Evolutionary conservation across 1,140 invertebrate genomes (phyloP).

Genomic region (Lepidurus arcticus): DNA sequence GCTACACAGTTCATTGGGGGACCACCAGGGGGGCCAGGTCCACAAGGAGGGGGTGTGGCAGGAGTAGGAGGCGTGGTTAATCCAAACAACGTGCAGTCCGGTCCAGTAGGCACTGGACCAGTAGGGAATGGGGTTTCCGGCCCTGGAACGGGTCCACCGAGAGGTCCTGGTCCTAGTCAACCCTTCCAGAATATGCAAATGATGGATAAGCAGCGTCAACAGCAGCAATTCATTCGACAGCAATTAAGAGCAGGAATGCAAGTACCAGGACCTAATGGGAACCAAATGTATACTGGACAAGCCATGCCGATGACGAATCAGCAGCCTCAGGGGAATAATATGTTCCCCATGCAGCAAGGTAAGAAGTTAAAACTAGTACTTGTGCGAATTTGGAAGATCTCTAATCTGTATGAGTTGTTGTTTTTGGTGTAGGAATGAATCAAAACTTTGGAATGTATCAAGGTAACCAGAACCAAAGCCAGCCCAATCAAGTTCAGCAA

Average conservation of each 20-base stretch:
- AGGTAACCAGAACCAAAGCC: slow-evolving; percentile 40
- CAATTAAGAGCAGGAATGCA: slow-evolving; percentile 48
- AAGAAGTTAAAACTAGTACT: neutral
- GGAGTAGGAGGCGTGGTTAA: neutral
- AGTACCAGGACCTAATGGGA: slow-evolving; percentile 43
- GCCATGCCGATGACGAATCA: slow-evolving; percentile 34
- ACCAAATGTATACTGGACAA: slow-evolving; percentile 54
- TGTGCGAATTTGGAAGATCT: neutral
- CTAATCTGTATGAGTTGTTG: slow-evolving; percentile 29
- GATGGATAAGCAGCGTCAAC: slow-evolving; percentile 44
- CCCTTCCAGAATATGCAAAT: slow-evolving; percentile 52
- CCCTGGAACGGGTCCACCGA: slow-evolving; percentile 42
- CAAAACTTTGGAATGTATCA: slow-evolving; percentile 35
- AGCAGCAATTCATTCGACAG: slow-evolving; percentile 44
- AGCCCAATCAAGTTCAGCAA: slow-evolving; percentile 38
- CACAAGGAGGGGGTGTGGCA: slow-evolving; percentile 28
- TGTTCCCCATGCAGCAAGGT: slow-evolving; percentile 43
- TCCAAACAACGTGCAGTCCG: neutral
- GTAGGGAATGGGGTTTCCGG: slow-evolving; percentile 35
- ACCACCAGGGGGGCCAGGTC: slow-evolving; percentile 42
- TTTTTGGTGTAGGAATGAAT: slow-evolving; percentile 23
- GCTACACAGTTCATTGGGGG: slow-evolving; percentile 49
- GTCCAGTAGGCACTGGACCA: slow-evolving; percentile 12
- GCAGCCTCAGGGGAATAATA: slow-evolving; percentile 54
- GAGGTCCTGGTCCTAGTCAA: slow-evolving; percentile 39